Conservation (phyloP, 2,797 vertebrate species). For the Microcaecilia unicolor region DNA sequence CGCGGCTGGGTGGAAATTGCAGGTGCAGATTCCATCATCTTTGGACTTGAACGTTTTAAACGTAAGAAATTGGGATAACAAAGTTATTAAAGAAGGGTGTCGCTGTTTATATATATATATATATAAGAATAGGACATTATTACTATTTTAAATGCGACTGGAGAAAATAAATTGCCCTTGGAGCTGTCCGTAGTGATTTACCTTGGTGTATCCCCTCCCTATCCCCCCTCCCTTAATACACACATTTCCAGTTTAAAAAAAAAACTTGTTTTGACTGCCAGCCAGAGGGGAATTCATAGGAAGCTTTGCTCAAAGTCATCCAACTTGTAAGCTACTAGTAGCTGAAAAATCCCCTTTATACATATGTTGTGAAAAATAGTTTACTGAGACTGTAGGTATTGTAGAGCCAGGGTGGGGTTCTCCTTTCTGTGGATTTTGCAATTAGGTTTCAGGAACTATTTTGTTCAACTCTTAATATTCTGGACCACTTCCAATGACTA, state of each 20-base stretch:
- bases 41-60: no score
- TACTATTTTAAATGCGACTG: conserved; percentile 24
- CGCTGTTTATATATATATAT: no score
- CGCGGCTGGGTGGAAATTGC: not conserved
- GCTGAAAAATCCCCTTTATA: conserved; percentile 50
- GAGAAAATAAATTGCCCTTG: conserved; percentile 39
- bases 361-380: conserved; percentile 38
- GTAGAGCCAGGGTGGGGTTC: conserved; percentile 33
- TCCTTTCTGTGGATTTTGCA: conserved; percentile 39
- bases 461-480: conserved; percentile 48
- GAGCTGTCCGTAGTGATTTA: conserved; percentile 36
- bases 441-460: conserved; percentile 39
- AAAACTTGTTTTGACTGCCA: conserved; percentile 61
- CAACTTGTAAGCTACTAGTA: conserved; percentile 53
- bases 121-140: conserved; percentile 22
- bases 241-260: conserved; percentile 46
- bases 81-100: not conserved
- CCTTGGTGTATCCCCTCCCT: not conserved
- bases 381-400: conserved; percentile 33
- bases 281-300: conserved; percentile 50
- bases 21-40: not conserved
- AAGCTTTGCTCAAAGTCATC: conserved; percentile 44
- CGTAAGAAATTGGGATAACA: no score
- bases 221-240: not conserved
- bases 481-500: conserved; percentile 42